phyloP scores from a whole-genome alignment of 2,888 invertebrate species.

The Venusia cambrica region DNA sequence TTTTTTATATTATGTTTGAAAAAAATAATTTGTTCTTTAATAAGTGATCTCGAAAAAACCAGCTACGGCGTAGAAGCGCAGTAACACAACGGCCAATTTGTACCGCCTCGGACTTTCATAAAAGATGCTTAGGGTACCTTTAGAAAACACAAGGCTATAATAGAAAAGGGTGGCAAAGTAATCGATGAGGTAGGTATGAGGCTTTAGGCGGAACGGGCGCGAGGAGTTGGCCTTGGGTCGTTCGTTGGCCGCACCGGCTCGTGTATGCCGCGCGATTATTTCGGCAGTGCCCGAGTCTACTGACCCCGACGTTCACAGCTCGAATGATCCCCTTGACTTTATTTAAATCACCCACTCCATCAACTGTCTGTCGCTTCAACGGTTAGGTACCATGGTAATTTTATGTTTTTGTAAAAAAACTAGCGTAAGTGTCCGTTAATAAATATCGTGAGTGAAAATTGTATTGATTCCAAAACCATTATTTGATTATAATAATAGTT shows the following conservation, averaged over 20 bases:
- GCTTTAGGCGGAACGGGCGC: slow-evolving; percentile 31
- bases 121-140: slow-evolving; percentile 9
- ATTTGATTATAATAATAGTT: too few species aligned
- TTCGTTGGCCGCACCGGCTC: slow-evolving; percentile 68
- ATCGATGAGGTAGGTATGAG: slow-evolving; percentile 33
- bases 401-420: slow-evolving; percentile 12
- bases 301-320: slow-evolving; percentile 76
- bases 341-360: slow-evolving; percentile 65
- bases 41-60: background rate
- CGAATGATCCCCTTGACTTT: slow-evolving; percentile 77
- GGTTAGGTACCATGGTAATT: slow-evolving; percentile 18
- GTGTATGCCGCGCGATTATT: slow-evolving; percentile 73
- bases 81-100: slow-evolving; percentile 16
- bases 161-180: slow-evolving; percentile 29
- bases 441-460: too few species aligned
- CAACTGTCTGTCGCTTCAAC: slow-evolving; percentile 39
- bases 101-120: slow-evolving; percentile 1
- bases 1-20: too few species aligned
- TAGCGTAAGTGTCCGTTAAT: slow-evolving; percentile 9
- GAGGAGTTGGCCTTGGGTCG: slow-evolving; percentile 67
- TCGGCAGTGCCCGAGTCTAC: slow-evolving; percentile 74
- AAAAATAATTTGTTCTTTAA: background rate
- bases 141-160: slow-evolving; percentile 16
- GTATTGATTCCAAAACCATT: too few species aligned
- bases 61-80: slow-evolving; percentile 9